phyloP scores from a whole-genome alignment of 1,140 invertebrate species.

The Zaprionus gabonicus region DNA sequence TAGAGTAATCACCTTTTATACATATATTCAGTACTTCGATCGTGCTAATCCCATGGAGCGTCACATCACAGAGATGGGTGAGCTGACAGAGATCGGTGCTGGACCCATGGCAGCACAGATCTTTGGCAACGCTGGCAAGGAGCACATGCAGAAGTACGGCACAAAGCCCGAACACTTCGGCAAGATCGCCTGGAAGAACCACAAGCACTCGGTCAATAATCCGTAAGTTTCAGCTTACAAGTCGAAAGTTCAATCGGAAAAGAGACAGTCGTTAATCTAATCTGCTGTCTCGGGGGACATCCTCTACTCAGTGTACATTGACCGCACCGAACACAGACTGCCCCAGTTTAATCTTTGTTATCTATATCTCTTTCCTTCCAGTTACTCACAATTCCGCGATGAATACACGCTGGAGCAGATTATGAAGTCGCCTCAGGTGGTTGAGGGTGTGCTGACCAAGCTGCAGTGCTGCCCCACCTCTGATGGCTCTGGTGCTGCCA shows the following conservation, averaged over 20 bases:
- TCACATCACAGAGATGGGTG: constrained; percentile 94
- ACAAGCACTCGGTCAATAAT: constrained; percentile 98
- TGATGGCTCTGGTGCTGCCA: constrained; percentile 96
- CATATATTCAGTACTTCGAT: too few relatives aligned
- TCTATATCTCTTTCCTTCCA: too few relatives aligned
- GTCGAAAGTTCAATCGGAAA: too few relatives aligned
- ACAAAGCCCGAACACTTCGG: constrained; percentile 97
- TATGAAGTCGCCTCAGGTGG: constrained; percentile 92
- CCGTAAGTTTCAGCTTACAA: constrained; percentile 87
- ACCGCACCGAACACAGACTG: too few relatives aligned
- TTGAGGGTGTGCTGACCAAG: constrained; percentile 96
- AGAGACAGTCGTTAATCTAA: too few relatives aligned
- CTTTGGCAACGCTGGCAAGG: constrained; percentile 97
- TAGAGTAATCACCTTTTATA: too few relatives aligned
- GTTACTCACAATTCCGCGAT: constrained; percentile 95
- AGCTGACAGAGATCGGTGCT: constrained; percentile 91
- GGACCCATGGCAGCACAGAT: constrained; percentile 96
- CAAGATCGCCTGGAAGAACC: constrained; percentile 99
- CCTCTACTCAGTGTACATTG: too few relatives aligned
- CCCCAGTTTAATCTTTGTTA: too few relatives aligned
- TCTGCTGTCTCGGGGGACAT: too few relatives aligned
- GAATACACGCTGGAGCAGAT: constrained; percentile 96
- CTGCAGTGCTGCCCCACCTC: constrained; percentile 99
- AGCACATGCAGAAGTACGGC: constrained; percentile 98
- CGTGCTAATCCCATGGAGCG: constrained; percentile 94